Evolutionary conservation across 2,888 invertebrate genomes (phyloP).

Genomic region (Morpho helenor): DNA sequence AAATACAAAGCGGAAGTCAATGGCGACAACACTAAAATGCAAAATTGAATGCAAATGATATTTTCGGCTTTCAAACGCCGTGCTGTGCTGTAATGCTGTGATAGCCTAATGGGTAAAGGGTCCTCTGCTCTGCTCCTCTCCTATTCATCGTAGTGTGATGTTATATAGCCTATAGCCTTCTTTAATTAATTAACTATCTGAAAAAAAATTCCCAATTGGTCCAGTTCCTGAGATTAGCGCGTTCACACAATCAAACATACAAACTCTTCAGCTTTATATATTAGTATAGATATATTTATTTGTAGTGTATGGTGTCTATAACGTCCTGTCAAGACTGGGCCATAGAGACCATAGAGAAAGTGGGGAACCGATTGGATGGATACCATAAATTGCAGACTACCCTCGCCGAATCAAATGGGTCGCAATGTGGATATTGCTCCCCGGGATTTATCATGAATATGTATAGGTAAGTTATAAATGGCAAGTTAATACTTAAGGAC

Average conservation of each 20-base stretch:
- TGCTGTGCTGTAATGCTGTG: too few species aligned
- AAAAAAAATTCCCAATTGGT: too few species aligned
- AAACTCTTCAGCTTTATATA: too few species aligned
- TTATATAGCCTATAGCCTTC: too few species aligned
- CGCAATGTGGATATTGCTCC: conserved; percentile 85
- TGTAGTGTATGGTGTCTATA: conserved; percentile 79
- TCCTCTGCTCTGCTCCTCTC: background rate
- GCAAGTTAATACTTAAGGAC: background rate
- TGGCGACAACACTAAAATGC: too few species aligned
- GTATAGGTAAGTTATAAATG: conserved; percentile 11
- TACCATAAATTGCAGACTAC: conserved; percentile 82
- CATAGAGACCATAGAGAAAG: conserved; percentile 83
- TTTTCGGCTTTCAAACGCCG: too few species aligned
- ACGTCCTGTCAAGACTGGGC: conserved; percentile 81
- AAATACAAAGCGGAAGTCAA: too few species aligned
- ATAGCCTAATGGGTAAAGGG: too few species aligned
- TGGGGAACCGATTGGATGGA: conserved; percentile 81
- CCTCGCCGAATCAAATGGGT: conserved; percentile 80
- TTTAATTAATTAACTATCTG: too few species aligned
- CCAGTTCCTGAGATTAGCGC: too few species aligned
- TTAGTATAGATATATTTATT: background rate
- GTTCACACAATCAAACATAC: too few species aligned
- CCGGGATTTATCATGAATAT: conserved; percentile 87
- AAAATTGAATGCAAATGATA: too few species aligned
- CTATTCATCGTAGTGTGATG: background rate